A percentile compares a stretch with the other conserved stretches of the same genome.
These are phyloP conservation scores for Diplolepis rosae DNA, from an alignment of 2,888 invertebrate genomes.

Conservation along the genomic window DNA sequence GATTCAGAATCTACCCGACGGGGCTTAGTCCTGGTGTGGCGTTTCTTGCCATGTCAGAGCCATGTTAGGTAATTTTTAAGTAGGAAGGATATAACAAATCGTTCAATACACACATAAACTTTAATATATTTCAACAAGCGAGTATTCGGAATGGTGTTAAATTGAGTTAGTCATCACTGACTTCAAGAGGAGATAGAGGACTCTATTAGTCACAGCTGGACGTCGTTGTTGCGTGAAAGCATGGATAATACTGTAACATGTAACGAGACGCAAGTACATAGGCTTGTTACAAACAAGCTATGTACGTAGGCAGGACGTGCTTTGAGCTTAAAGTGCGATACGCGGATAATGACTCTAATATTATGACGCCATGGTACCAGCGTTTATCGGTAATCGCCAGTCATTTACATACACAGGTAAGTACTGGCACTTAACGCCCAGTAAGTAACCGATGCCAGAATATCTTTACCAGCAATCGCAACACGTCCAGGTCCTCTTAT, in stretches of 20 bases:
- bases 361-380: constrained; percentile 50
- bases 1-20: too few relatives aligned
- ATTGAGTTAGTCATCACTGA: constrained; percentile 9
- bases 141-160: neutral
- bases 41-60: too few relatives aligned
- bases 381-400: constrained; percentile 47
- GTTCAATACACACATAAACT: neutral
- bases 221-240: neutral
- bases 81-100: neutral
- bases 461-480: neutral
- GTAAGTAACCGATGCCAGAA: constrained; percentile 2
- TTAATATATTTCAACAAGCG: neutral
- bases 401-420: constrained; percentile 40
- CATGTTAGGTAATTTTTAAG: too few relatives aligned
- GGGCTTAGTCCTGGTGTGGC: too few relatives aligned
- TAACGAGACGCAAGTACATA: constrained; percentile 32
- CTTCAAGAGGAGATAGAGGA: neutral
- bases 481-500: constrained; percentile 9
- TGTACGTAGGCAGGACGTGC: constrained; percentile 35
- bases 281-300: constrained; percentile 21
- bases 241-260: neutral
- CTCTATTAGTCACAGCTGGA: constrained; percentile 16
- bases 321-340: constrained; percentile 37
- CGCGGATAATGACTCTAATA: constrained; percentile 53
- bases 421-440: constrained; percentile 35